Conservation (phyloP, 2,113 vertebrate species). For the Caranx ignobilis region DNA sequence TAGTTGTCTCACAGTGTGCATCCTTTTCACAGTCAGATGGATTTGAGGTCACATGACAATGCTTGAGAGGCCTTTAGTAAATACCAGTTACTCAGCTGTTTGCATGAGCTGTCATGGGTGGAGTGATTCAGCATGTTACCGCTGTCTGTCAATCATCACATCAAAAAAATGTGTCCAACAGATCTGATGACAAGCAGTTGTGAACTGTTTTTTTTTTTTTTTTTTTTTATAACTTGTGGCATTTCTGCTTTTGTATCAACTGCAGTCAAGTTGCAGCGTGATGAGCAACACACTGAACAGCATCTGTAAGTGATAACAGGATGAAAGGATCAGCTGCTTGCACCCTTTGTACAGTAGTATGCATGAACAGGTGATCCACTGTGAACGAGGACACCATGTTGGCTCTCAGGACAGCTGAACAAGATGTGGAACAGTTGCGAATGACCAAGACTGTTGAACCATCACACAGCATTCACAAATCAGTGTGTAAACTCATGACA, state of each 20-base stretch:
- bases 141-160: too few relatives aligned
- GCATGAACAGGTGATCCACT: background rate
- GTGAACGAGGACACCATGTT: background rate
- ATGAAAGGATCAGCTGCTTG: background rate
- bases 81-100: background rate
- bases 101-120: background rate
- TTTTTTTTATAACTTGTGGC: background rate
- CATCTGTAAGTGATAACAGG: background rate
- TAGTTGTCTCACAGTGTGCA: background rate
- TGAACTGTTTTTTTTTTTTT: too few relatives aligned
- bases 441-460: background rate
- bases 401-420: background rate
- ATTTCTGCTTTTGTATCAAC: background rate
- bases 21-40: slow-evolving; percentile 4
- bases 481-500: background rate
- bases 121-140: too few relatives aligned
- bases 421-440: background rate
- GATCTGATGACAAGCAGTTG: too few relatives aligned
- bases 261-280: background rate
- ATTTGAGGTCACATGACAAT: background rate
- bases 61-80: background rate
- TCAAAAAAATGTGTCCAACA: too few relatives aligned
- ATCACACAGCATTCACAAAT: background rate
- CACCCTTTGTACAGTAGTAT: background rate
- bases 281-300: background rate